phyloP scores from a whole-genome alignment of 1,140 invertebrate genomes.

The Phymorhynchus buccinoides region DNA sequence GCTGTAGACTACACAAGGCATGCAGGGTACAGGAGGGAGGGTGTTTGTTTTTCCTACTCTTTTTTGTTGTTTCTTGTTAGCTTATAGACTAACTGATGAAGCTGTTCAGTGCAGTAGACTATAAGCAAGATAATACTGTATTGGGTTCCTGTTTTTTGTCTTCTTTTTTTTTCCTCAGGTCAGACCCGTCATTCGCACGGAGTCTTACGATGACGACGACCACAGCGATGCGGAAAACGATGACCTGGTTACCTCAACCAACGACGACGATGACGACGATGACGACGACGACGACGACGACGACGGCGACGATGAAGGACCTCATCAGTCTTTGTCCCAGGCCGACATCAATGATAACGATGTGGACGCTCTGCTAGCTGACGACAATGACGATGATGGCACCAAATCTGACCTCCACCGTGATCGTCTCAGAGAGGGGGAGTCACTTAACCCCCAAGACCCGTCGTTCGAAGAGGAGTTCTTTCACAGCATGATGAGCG shows the following conservation, averaged over 20 bases:
- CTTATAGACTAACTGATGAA: no score
- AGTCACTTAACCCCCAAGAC: not conserved
- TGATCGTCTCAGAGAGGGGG: not conserved
- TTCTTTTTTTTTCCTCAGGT: constrained; percentile 8
- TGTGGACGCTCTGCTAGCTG: constrained; percentile 4
- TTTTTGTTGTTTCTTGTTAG: no score
- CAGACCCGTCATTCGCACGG: not conserved
- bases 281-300: constrained; percentile 32
- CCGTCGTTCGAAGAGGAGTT: not conserved
- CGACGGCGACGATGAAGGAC: constrained; percentile 15
- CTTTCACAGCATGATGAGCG: constrained; percentile 28
- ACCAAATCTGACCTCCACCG: not conserved
- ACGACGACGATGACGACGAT: constrained; percentile 41
- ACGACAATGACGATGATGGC: constrained; percentile 33
- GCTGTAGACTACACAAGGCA: no score
- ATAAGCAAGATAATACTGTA: not conserved
- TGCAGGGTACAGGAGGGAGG: no score
- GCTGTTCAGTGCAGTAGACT: no score
- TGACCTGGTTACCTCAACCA: constrained; percentile 13
- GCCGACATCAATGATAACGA: constrained; percentile 32
- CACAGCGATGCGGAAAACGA: constrained; percentile 33
- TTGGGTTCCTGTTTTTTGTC: not conserved
- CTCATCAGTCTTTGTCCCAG: not conserved
- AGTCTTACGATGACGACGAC: constrained; percentile 52
- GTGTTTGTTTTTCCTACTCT: no score